A percentile compares a stretch with the other conserved stretches of the same genome.
phyloP scores from a whole-genome alignment of 2,113 vertebrate species.

The Hemibagrus wyckioides region DNA sequence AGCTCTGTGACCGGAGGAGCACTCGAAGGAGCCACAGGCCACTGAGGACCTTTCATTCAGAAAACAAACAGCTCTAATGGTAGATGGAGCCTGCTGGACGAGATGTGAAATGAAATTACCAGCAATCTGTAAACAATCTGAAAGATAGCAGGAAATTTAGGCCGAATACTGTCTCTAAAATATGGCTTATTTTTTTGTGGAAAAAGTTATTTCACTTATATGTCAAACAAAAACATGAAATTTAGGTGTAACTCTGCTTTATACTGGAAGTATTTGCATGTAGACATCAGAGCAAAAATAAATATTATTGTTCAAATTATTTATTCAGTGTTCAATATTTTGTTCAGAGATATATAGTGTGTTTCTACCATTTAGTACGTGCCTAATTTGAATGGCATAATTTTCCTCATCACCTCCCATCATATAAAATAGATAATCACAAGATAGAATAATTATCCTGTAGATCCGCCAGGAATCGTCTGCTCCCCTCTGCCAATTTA shows the following conservation, averaged over 20 bases:
- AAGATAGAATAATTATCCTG: slow-evolving; percentile 97
- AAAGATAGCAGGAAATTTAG: slow-evolving; percentile 8
- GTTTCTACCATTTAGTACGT: slow-evolving; percentile 75
- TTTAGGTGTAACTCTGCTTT: background rate
- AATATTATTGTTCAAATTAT: slow-evolving; percentile 59
- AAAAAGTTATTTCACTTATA: background rate
- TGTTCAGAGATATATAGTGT: slow-evolving; percentile 67
- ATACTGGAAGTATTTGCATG: slow-evolving; percentile 50
- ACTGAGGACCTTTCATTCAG: slow-evolving; percentile 67
- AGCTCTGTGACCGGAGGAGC: slow-evolving; percentile 59
- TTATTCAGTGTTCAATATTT: slow-evolving; percentile 64
- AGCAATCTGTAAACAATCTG: slow-evolving; percentile 45
- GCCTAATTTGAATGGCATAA: slow-evolving; percentile 79
- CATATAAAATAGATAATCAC: slow-evolving; percentile 93
- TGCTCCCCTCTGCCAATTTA: slow-evolving; percentile 93
- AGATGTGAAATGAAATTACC: slow-evolving; percentile 59
- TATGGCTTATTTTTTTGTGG: background rate
- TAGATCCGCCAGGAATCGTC: slow-evolving; percentile 98
- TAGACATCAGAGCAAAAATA: slow-evolving; percentile 47
- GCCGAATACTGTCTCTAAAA: background rate
- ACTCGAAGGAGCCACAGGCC: slow-evolving; percentile 59
- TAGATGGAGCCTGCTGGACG: slow-evolving; percentile 52
- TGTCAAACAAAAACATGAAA: background rate
- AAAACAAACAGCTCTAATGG: slow-evolving; percentile 74
- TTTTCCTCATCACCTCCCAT: slow-evolving; percentile 83